These are phyloP conservation scores for Galemys pyrenaicus DNA, from an alignment of 2,113 vertebrate species.

Conservation along the genomic window DNA sequence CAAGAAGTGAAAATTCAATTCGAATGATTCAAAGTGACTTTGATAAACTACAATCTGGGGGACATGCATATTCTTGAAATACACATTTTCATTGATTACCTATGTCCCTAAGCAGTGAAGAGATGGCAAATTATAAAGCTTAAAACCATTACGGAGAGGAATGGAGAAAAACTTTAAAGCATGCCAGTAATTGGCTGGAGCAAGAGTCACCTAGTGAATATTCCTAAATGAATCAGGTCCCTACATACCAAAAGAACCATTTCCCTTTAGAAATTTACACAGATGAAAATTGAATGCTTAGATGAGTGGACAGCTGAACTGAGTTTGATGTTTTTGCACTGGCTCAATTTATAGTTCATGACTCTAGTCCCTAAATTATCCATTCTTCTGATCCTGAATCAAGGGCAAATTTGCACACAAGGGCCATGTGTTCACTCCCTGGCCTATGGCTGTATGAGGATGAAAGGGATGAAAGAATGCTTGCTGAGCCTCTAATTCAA, in stretches of 20 bases:
- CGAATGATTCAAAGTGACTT: constrained; percentile 71
- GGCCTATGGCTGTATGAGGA: neutral
- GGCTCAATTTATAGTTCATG: constrained; percentile 14
- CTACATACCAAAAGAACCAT: neutral
- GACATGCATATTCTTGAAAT: constrained; percentile 55
- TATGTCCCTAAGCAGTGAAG: constrained; percentile 37
- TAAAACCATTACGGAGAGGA: constrained; percentile 40
- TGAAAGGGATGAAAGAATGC: constrained; percentile 31
- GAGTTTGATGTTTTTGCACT: constrained; percentile 17
- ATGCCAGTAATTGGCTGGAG: constrained; percentile 38
- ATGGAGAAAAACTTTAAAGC: constrained; percentile 50
- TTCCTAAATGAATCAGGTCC: constrained; percentile 19
- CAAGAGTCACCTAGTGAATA: constrained; percentile 41
- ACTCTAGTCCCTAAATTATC: constrained; percentile 39
- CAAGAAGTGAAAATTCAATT: constrained; percentile 73
- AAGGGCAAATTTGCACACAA: constrained; percentile 19
- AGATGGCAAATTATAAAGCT: constrained; percentile 67
- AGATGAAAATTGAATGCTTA: constrained; percentile 42
- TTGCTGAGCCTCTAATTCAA: neutral
- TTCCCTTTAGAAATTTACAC: constrained; percentile 51
- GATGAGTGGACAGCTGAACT: neutral
- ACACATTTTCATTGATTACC: constrained; percentile 66
- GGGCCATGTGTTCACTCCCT: neutral
- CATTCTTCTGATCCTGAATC: constrained; percentile 47
- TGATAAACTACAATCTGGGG: constrained; percentile 68